These are phyloP conservation scores for Drosophila seclusa DNA, from an alignment of 2,888 invertebrate species.

Conservation along the genomic window DNA sequence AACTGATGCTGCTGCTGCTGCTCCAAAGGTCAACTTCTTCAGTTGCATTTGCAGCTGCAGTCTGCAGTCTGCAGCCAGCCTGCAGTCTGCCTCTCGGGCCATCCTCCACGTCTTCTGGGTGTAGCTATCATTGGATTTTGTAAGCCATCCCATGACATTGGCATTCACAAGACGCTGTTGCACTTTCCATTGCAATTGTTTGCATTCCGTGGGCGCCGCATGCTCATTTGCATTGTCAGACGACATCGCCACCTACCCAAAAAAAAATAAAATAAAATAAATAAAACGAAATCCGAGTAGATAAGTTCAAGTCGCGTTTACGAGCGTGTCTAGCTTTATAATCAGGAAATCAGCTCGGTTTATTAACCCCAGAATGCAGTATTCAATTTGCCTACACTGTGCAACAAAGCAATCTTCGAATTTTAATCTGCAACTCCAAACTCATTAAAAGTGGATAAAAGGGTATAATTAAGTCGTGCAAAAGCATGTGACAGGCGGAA, in stretches of 20 bases:
- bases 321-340: slow-evolving; percentile 12
- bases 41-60: slow-evolving; percentile 26
- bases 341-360: slow-evolving; percentile 35
- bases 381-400: slow-evolving; percentile 1
- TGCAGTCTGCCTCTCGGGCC: not conserved
- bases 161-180: slow-evolving; percentile 33
- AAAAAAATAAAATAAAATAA: not conserved
- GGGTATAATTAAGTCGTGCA: not conserved
- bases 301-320: slow-evolving; percentile 26
- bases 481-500: too few relatives aligned
- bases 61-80: not conserved
- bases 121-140: slow-evolving; percentile 65
- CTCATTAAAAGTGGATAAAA: not conserved
- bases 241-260: slow-evolving; percentile 3
- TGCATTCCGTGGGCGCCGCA: slow-evolving; percentile 33
- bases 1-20: slow-evolving; percentile 33
- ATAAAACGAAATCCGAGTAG: slow-evolving; percentile 8
- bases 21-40: slow-evolving; percentile 61
- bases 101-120: slow-evolving; percentile 12
- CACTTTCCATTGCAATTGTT: slow-evolving; percentile 52
- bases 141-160: slow-evolving; percentile 31
- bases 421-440: not conserved
- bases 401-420: slow-evolving; percentile 2
- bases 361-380: slow-evolving; percentile 27
- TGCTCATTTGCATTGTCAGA: slow-evolving; percentile 26